Evolutionary conservation across 2,113 vertebrate species (phyloP).

Genomic region (Syrmaticus mikado): DNA sequence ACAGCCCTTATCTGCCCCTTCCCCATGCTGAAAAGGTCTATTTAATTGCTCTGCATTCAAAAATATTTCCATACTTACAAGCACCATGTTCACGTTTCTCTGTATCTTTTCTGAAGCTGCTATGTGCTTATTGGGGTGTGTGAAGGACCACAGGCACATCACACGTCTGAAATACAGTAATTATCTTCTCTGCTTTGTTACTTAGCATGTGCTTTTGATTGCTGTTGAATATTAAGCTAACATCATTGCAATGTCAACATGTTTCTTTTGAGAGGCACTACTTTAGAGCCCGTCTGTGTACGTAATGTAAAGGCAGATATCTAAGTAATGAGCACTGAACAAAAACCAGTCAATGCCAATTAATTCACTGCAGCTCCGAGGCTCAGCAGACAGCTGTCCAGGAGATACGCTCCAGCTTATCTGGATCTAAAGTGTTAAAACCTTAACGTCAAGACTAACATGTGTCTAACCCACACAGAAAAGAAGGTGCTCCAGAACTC

Average conservation of each 20-base stretch:
- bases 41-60: not conserved
- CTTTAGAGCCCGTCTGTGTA: not conserved
- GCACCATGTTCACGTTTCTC: not conserved
- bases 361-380: not conserved
- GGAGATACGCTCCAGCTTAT: not conserved
- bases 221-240: not conserved
- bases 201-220: not conserved
- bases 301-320: not conserved
- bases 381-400: not conserved
- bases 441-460: not conserved
- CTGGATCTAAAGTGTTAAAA: conserved; percentile 60
- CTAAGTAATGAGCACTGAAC: not conserved
- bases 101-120: not conserved
- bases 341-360: not conserved
- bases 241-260: not conserved
- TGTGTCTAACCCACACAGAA: conserved; percentile 22
- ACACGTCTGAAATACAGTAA: not conserved
- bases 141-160: not conserved
- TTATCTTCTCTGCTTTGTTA: not conserved
- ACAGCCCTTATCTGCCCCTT: not conserved
- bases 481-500: conserved; percentile 39
- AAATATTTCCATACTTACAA: not conserved
- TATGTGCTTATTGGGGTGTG: not conserved
- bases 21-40: not conserved
- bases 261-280: not conserved